Evolutionary conservation across 2,113 vertebrate genomes (phyloP), one percentile per base, ranked within the genome.

Genomic region (Riparia riparia): DNA sequence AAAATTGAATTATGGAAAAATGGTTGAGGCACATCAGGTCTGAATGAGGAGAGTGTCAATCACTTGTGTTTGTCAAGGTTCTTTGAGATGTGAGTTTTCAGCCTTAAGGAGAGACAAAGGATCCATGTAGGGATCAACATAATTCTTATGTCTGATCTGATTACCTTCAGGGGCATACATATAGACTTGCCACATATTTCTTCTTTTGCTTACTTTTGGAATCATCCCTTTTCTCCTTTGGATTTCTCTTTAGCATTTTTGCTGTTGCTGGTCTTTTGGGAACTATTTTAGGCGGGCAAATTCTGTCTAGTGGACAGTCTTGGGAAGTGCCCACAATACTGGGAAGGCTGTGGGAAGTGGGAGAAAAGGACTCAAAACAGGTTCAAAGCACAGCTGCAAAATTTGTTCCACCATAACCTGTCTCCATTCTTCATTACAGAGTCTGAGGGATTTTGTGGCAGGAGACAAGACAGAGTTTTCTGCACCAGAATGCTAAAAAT

Each of bases 71-170:
- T 82, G 86, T 63, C 77, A 86, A 79, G 87, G 53, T 79, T 53
- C 71, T 94, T 84, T 78, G 53, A 65, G 80, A 60, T 78, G 45
- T 47, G 87, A 90, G 53, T 84, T 84, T 95, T 60, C 88, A 91
- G 56, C 44, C 86, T 94, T 88, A 88, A 93, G 72, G 90, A 91
- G 82, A 86, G 34, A 94, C 39, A 70, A 54, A 87, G 44, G 93
- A 91, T 89, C 72, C 21, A 9, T 79, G 88, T 76, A 60, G 28
- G 68, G 85, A 91, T 68, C 77, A 94, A 54, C 47, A n/a, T 88
- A 93, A 89, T 91, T 87, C 71, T 79, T 66, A 58, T 50, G 92
- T 72, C 91, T 86, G 57, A 37, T 80, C 54, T 65, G 42, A 66
- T 95, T 92, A 93, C 49, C 45, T 92, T 95, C 77, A 94, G 69